Percentiles rank a stretch among this genome's conserved stretches.
These are phyloP conservation scores for Scomber colias DNA, from an alignment of 2,113 vertebrate species.

Conservation along the genomic window DNA sequence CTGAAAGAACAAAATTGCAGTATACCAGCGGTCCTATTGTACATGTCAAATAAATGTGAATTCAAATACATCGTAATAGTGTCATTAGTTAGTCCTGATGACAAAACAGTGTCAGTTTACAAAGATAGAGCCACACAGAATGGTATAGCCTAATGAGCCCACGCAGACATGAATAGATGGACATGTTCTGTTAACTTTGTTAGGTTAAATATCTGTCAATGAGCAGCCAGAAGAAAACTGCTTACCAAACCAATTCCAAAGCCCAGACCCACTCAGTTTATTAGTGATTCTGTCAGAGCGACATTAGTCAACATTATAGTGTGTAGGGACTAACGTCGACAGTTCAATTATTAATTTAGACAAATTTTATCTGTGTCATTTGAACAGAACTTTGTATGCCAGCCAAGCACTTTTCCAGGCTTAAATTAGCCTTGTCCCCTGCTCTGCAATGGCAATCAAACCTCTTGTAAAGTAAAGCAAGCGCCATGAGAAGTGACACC, in stretches of 20 bases:
- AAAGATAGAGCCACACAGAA: neutral
- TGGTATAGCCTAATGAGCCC: neutral
- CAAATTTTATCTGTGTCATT: conserved; percentile 11
- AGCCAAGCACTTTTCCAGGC: conserved; percentile 5
- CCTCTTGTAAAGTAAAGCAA: conserved; percentile 21
- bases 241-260: conserved; percentile 10
- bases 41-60: neutral
- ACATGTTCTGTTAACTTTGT: neutral
- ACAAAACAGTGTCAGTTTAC: neutral
- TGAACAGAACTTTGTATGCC: conserved; percentile 2
- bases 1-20: neutral
- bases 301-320: conserved; percentile 36
- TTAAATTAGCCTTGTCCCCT: neutral
- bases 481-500: conserved; percentile 25
- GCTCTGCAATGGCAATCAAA: neutral
- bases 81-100: neutral
- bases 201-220: neutral
- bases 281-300: conserved; percentile 35
- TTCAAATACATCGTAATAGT: neutral
- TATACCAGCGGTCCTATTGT: neutral
- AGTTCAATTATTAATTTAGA: conserved; percentile 30
- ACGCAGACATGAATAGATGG: too few species aligned
- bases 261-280: neutral
- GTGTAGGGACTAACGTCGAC: conserved; percentile 9
- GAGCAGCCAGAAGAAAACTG: conserved; percentile 8